These are phyloP conservation scores for Oreamnos americanus DNA, from an alignment of 2,113 vertebrate genomes.

Conservation along the genomic window DNA sequence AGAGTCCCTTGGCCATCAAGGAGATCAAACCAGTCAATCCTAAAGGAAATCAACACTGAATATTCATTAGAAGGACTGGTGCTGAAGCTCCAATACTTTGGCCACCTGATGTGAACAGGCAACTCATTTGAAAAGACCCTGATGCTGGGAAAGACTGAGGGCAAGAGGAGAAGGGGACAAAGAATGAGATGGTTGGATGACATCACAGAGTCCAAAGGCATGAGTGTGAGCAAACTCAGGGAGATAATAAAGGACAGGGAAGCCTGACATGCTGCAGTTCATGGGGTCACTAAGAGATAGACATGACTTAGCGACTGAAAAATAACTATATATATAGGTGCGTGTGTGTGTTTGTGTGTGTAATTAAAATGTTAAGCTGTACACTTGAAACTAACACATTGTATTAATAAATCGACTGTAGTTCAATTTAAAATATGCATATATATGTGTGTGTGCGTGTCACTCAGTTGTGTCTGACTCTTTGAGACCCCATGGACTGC, in stretches of 20 bases:
- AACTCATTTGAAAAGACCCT: neutral
- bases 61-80: neutral
- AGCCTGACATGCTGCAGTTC: neutral
- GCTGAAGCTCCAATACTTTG: neutral
- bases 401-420: neutral
- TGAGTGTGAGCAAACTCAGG: neutral
- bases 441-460: neutral
- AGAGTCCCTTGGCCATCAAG: neutral
- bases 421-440: neutral
- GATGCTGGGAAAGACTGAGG: neutral
- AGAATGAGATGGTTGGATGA: neutral
- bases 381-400: neutral
- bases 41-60: neutral
- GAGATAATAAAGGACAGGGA: neutral
- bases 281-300: neutral
- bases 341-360: neutral
- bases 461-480: neutral
- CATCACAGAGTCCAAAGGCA: neutral
- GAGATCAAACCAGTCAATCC: neutral
- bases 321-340: neutral
- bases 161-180: neutral
- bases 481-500: neutral
- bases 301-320: neutral
- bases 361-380: neutral
- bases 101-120: neutral